Base-by-base conservation (phyloP, 1,140 invertebrate genomes). In the Euura saliciscinereae region DNA sequence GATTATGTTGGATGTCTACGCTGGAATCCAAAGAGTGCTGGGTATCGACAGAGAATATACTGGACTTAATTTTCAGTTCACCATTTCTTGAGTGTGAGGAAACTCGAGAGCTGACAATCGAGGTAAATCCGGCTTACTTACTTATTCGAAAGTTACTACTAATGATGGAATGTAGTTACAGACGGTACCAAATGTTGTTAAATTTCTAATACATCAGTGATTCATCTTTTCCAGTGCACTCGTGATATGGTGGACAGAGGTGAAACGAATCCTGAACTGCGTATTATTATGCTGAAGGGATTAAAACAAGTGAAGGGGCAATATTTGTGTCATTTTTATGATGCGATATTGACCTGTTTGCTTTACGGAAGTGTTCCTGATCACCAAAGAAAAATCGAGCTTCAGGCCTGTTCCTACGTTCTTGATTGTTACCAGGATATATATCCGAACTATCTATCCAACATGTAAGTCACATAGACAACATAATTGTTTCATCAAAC, bases 1-100 rank as follows among this genome's bases (percentile, higher is more conserved):
- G 77, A 45, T 65, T 68, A 13, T 80, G 79, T 13, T 86, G 83
- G 80, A 83, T 69, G 46, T 75, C 69, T 10, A 78, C 78, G 7
- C 76, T 83, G 51, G 70, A 73, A 6, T 75, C 75, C 66, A 85
- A 82, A 68, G 82, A 79, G 43, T 87, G 81, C 44, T 82, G 82
- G 73, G 6, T 44, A 3, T 71, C 78, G 7, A 71, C 81, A 43
- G 71, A 82, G 11, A 71, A 78, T 43, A 71, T 85, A 65, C 45
- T 74, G 3, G 44, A 72, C 76, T 46, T 79, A 72, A 72, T 81
- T 72, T 71, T 77, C 51, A 80, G 75, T 13, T 66, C 72, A 72
- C 73, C 76, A 6, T 78, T 73, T 45, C 66, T 73, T 78, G 10
- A 46, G 44, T n/a, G 65, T 59, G 51, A 73, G 3, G 67, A 64